phyloP scores from a whole-genome alignment of 2,113 vertebrate genomes.

The Meleagris gallopavo region DNA sequence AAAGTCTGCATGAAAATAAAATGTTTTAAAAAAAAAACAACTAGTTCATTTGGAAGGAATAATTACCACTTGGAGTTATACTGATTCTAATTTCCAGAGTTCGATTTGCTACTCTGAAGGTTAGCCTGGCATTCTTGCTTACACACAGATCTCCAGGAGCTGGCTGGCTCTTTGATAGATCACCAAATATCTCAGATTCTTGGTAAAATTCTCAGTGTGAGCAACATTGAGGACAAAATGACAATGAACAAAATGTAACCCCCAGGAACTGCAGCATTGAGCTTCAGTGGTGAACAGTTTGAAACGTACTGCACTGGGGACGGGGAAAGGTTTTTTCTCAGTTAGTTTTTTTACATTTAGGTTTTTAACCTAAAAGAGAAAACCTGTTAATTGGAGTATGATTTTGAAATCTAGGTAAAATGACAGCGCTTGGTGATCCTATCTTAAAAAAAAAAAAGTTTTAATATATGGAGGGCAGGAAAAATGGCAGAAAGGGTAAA shows the following conservation, averaged over 20 bases:
- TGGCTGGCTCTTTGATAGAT: not conserved
- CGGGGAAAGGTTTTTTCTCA: not conserved
- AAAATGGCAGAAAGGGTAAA: not conserved
- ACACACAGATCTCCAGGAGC: not conserved
- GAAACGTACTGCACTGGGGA: not conserved
- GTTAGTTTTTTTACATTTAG: too few species aligned
- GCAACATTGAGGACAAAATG: not conserved
- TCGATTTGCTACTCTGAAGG: not conserved
- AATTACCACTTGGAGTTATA: not conserved
- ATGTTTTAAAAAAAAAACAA: not conserved
- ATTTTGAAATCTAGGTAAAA: not conserved
- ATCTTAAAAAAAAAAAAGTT: not conserved
- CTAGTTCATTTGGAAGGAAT: not conserved
- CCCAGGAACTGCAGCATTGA: not conserved
- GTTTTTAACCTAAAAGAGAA: not conserved
- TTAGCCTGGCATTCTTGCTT: not conserved
- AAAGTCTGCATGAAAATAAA: not conserved
- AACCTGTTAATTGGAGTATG: not conserved
- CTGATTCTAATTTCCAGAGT: not conserved
- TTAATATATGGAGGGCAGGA: not conserved
- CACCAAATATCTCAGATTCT: not conserved
- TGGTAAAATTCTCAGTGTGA: not conserved
- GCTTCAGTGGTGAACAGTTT: not conserved
- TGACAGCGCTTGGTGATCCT: not conserved
- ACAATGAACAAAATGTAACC: not conserved